A percentile compares a stretch with the other conserved stretches of the same genome.
Conservation (phyloP, 2,888 invertebrate genomes). For the Drosophila atroscutellata region DNA sequence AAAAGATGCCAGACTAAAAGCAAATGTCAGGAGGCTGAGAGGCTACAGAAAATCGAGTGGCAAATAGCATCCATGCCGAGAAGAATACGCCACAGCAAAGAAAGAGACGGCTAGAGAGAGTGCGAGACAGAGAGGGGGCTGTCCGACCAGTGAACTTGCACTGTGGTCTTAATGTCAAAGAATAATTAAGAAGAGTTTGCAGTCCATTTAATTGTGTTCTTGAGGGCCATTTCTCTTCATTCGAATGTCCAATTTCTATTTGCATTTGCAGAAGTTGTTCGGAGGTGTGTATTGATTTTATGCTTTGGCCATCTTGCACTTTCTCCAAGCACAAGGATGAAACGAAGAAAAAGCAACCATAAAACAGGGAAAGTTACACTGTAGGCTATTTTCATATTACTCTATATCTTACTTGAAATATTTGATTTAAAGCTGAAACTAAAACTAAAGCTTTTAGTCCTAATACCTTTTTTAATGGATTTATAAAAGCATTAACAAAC, state of each 20-base stretch:
- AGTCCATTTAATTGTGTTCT: not conserved
- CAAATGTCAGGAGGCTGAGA: slow-evolving; percentile 41
- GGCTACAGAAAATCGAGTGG: slow-evolving; percentile 56
- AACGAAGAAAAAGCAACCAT: not conserved
- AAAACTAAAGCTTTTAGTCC: not conserved
- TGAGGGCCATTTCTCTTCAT: not conserved
- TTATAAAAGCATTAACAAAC: not conserved
- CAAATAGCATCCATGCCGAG: slow-evolving; percentile 51
- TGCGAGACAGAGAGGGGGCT: slow-evolving; percentile 1
- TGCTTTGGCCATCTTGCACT: not conserved
- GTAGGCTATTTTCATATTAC: not conserved
- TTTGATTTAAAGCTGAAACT: not conserved
- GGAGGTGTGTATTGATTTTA: slow-evolving; percentile 1
- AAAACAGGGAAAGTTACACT: not conserved
- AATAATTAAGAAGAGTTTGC: slow-evolving; percentile 2
- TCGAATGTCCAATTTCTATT: not conserved
- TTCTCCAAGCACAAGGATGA: slow-evolving; percentile 5
- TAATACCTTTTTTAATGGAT: not conserved
- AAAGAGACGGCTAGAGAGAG: slow-evolving; percentile 8
- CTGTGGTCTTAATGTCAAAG: slow-evolving; percentile 24
- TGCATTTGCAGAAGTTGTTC: not conserved
- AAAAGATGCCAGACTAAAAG: slow-evolving; percentile 23
- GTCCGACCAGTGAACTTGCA: slow-evolving; percentile 25
- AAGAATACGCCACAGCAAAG: not conserved
- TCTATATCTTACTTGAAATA: not conserved